phyloP scores from a whole-genome alignment of 2,888 invertebrate genomes.

The Graphium colonna region DNA sequence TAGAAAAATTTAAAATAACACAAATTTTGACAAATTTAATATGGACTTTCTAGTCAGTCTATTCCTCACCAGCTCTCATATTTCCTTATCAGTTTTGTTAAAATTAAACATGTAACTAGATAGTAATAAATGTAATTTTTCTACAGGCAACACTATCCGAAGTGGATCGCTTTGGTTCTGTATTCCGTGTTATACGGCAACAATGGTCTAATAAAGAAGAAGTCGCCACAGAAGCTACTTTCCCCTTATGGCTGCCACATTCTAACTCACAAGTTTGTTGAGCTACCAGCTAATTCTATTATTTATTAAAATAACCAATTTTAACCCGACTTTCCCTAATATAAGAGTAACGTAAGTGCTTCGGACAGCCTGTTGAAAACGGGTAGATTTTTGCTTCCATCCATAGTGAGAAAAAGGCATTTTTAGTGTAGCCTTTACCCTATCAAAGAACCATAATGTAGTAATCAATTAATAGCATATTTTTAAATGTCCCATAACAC shows the following conservation, averaged over 20 bases:
- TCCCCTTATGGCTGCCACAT: slow-evolving; percentile 48
- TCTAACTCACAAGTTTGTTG: slow-evolving; percentile 42
- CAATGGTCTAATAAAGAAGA: slow-evolving; percentile 47
- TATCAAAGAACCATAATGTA: too few relatives aligned
- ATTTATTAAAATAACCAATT: not conserved
- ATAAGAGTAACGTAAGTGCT: not conserved
- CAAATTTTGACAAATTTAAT: too few relatives aligned
- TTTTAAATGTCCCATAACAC: too few relatives aligned
- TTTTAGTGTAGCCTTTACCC: not conserved
- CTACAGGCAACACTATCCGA: slow-evolving; percentile 63
- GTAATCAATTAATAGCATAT: too few relatives aligned
- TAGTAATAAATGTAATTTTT: not conserved
- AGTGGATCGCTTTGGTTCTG: slow-evolving; percentile 45
- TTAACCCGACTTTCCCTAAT: not conserved
- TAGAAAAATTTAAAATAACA: too few relatives aligned
- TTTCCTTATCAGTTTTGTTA: too few relatives aligned
- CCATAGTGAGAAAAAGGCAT: not conserved
- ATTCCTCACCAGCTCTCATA: too few relatives aligned
- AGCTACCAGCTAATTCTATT: slow-evolving; percentile 27
- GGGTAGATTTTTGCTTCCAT: not conserved
- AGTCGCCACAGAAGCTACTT: slow-evolving; percentile 44
- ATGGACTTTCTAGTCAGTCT: too few relatives aligned
- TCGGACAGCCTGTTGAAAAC: not conserved
- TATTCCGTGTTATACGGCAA: slow-evolving; percentile 42
- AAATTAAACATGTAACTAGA: not conserved